Evolutionary conservation across 1,140 invertebrate genomes (phyloP), one percentile per base, ranked within the genome.

Genomic region (Brachystomella parvula): DNA sequence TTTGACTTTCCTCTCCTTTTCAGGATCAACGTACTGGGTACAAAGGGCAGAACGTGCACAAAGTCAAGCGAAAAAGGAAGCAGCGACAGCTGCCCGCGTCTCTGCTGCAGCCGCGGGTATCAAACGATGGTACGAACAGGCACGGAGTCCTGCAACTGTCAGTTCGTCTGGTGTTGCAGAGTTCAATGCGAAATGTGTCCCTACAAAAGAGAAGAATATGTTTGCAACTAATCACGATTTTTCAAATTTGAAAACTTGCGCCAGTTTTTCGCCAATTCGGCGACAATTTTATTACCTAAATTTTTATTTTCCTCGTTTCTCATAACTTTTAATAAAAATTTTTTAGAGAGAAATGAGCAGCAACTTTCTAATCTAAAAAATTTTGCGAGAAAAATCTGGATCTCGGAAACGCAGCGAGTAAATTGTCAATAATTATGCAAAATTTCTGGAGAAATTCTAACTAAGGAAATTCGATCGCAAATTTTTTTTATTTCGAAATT

Each of bases 31-130:
- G 87, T 92, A 47, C 81, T 91, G 1, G 92, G 92, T 2, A 96
- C 92, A 0, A 82, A 83, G 64, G 91, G 90, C 12, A 82, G 93
- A 26, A 78, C 86, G 3, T 95, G 92, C 79, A 92, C 92, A 76
- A 82, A 86, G 33, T 89, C 89, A 28, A 89, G 88, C 47, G 82
- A 83, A 3, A 89, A 53, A 24, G 49, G 49, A 53, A 53, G 88
- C 0, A 82, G 89, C 30, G 89, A 92, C 72, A 89, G 89, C 26
- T 94, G 91, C 76, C 82, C 85, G 29, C 79, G 90, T n/a, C 81
- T 94, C 9, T 94, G 91, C 78, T 95, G 92, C 76, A 93, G 93
- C 6, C 83, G 92, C 61, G 94, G 94, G 15, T 95, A 94, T 78
- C 89, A 94, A 77, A 94, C 92, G 1, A 81, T 88, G 56, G 84